Percentiles rank a stretch among this genome's conserved stretches.
Conservation (phyloP, 2,888 invertebrate species). For the Gortyna flavago region DNA sequence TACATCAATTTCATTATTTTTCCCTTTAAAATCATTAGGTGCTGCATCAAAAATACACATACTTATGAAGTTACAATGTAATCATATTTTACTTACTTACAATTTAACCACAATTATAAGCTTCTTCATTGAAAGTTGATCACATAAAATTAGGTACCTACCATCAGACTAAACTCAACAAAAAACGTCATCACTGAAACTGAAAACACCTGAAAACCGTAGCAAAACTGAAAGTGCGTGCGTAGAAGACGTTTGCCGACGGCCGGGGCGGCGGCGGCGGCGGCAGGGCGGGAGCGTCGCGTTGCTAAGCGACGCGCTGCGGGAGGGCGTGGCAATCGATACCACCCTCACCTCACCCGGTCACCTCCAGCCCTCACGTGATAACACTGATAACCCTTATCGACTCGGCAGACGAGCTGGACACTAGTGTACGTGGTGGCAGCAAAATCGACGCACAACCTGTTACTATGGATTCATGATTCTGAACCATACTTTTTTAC, state of each 20-base stretch:
- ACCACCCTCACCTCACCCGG: constrained; percentile 86
- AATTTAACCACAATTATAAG: not conserved
- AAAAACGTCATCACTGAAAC: constrained; percentile 27
- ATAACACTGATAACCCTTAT: constrained; percentile 74
- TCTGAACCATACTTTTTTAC: not conserved
- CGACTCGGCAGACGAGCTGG: constrained; percentile 21
- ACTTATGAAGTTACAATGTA: not conserved
- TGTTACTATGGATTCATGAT: not conserved
- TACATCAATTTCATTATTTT: not conserved
- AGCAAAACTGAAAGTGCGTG: constrained; percentile 55
- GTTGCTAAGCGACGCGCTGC: constrained; percentile 90
- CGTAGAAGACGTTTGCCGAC: constrained; percentile 67
- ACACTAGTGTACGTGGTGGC: not conserved
- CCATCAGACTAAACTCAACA: not conserved
- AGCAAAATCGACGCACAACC: not conserved
- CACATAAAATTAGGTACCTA: not conserved
- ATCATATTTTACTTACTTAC: not conserved
- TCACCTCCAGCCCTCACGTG: constrained; percentile 76
- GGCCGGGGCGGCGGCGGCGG: constrained; percentile 67
- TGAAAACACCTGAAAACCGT: constrained; percentile 31
- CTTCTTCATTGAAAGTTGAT: not conserved
- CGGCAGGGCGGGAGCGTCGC: constrained; percentile 71
- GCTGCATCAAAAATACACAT: not conserved
- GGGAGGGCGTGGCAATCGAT: constrained; percentile 93
- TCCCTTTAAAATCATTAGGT: not conserved